Base-by-base conservation (phyloP, 2,888 invertebrate genomes). In the Macaria notata region DNA sequence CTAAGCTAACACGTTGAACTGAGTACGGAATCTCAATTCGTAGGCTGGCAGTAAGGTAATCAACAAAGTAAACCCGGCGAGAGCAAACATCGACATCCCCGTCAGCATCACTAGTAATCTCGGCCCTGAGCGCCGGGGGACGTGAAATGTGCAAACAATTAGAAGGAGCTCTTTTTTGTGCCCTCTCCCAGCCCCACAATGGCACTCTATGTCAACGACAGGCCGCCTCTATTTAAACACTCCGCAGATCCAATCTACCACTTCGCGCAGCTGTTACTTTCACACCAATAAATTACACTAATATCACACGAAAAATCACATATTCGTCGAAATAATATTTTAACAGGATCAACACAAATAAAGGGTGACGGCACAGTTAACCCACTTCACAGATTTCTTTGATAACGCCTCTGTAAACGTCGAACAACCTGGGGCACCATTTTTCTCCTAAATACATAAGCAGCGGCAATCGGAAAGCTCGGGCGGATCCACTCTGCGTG, bases 101-200 rank as follows among this genome's bases (percentile, higher is more conserved):
- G 54, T 63, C 63, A 59, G 54, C 65, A 61, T 60, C 62, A 62
- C 59, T 59, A 59, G 41, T 57, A 65, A 68, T 66, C 69, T 60
- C 53, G 63, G 65, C 66, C 61, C 60, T 60, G 63, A 46, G 62
- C 72, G 73, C 74, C 70, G 78, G 82, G 77, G 73, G 76, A 79
- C 74, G 82, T 73, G 72, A 89, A 90, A 89, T 88, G 90, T 85
- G 88, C 90, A 89, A 90, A 90, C 90, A 90, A 90, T 89, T 88
- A 88, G 83, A 78, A 80, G 73, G 83, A 81, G 82, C 79, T 78
- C 79, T 85, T 87, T 84, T 86, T 86, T 83, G 79, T 75, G 74
- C 75, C 71, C 79, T 73, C 70, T 68, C 63, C 67, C 71, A 79
- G 79, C 66, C 70, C 70, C 78, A 87, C 85, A 88, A 88, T 83